Conservation (phyloP, 2,113 vertebrate species). For the Oostethus manadensis region DNA sequence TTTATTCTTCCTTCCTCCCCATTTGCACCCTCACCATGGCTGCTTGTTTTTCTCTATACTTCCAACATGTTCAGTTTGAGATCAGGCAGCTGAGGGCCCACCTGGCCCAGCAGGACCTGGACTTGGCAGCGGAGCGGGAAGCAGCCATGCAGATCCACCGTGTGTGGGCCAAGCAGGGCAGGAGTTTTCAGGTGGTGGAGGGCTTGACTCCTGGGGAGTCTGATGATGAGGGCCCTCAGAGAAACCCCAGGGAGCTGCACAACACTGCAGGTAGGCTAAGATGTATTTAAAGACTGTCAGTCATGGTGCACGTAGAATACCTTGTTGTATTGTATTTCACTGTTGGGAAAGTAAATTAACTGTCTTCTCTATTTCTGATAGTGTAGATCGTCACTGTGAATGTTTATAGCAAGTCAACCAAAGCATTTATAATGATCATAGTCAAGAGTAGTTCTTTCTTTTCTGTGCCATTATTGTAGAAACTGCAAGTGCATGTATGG, state of each 20-base stretch:
- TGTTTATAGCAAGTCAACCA: too few species aligned
- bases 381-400: too few species aligned
- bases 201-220: constrained; percentile 76
- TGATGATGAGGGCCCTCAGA: constrained; percentile 74
- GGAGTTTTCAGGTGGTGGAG: constrained; percentile 84
- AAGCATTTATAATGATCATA: too few species aligned
- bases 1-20: not conserved
- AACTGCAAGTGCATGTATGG: too few species aligned
- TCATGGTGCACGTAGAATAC: not conserved
- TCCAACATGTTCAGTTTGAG: constrained; percentile 79
- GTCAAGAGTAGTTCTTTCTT: too few species aligned
- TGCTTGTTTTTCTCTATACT: not conserved
- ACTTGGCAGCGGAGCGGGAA: constrained; percentile 87
- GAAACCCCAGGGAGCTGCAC: constrained; percentile 72
- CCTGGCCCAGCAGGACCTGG: constrained; percentile 94
- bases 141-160: constrained; percentile 88
- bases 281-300: not conserved
- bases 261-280: constrained; percentile 72
- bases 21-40: not conserved
- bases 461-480: too few species aligned
- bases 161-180: constrained; percentile 80
- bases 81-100: constrained; percentile 94
- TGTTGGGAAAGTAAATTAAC: too few species aligned
- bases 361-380: too few species aligned
- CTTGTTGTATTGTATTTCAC: not conserved